Evolutionary conservation across 2,113 vertebrate genomes (phyloP).

Genomic region (Thinocorus orbignyianus): DNA sequence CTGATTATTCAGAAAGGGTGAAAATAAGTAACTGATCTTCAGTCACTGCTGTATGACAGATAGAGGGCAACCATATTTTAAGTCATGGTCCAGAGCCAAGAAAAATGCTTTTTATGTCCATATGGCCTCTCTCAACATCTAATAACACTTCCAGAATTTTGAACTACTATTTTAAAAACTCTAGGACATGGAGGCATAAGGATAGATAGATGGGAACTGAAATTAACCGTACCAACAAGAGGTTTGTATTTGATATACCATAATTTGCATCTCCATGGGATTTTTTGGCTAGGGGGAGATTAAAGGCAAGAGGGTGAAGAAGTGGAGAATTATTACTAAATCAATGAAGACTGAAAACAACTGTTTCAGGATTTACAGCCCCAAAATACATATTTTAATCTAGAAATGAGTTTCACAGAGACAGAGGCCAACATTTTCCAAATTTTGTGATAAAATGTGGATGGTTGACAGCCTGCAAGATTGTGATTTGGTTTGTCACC

Average conservation of each 20-base stretch:
- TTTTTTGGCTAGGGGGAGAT: not conserved
- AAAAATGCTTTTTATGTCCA: not conserved
- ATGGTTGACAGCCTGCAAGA: not conserved
- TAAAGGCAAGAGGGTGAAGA: not conserved
- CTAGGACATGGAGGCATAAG: not conserved
- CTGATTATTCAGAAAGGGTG: not conserved
- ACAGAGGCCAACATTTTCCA: not conserved
- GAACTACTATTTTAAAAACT: not conserved
- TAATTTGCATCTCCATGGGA: not conserved
- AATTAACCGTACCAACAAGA: not conserved
- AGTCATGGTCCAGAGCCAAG: not conserved
- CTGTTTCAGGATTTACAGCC: not conserved
- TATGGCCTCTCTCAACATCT: not conserved
- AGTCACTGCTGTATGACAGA: not conserved
- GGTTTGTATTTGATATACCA: not conserved
- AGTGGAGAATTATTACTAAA: not conserved
- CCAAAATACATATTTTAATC: not conserved
- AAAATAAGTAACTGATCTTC: not conserved
- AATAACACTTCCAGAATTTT: not conserved
- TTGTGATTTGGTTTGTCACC: not conserved
- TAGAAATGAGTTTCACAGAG: not conserved
- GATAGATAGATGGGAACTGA: not conserved
- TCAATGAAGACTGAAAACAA: not conserved
- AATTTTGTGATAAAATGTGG: not conserved
- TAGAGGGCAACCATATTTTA: not conserved